Percentiles rank a stretch among this genome's conserved stretches.
Evolutionary conservation across 2,797 vertebrate species (phyloP).

Genomic region (Girardinus metallicus): DNA sequence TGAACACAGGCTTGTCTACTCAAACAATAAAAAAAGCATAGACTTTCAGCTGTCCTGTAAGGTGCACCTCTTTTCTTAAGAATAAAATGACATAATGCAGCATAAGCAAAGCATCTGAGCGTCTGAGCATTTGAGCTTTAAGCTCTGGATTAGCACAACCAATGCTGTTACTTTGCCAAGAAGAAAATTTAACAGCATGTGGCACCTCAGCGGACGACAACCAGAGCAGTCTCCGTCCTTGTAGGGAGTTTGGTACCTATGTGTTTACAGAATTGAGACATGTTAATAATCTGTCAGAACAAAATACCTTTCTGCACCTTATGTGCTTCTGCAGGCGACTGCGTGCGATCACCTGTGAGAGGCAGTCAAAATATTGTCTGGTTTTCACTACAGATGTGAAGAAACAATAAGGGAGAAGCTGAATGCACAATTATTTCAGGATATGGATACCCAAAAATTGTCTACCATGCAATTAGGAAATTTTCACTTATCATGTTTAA

Average conservation of each 20-base stretch:
- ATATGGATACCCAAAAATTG: slow-evolving; percentile 12
- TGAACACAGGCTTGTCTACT: slow-evolving; percentile 6
- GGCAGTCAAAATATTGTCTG: slow-evolving; percentile 19
- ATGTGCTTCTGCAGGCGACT: slow-evolving; percentile 29
- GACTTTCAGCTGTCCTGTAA: slow-evolving; percentile 1
- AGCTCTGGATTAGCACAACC: slow-evolving; percentile 10
- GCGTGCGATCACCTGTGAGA: slow-evolving; percentile 27
- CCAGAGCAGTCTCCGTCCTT: slow-evolving; percentile 27
- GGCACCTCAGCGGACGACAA: slow-evolving; percentile 34
- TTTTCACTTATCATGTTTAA: slow-evolving; percentile 15
- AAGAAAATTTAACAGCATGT: slow-evolving; percentile 27
- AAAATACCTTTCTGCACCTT: slow-evolving; percentile 33
- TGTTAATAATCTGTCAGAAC: slow-evolving; percentile 49
- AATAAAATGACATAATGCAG: slow-evolving; percentile 15
- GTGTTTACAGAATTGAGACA: slow-evolving; percentile 41
- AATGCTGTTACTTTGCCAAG: slow-evolving; percentile 25
- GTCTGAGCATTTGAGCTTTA: slow-evolving; percentile 25
- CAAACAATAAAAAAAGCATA: slow-evolving; percentile 7
- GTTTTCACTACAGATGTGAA: slow-evolving; percentile 33
- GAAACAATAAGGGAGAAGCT: slow-evolving; percentile 19
- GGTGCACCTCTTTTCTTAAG: slow-evolving; percentile 21
- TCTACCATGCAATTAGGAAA: slow-evolving; percentile 25
- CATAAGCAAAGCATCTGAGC: slow-evolving; percentile 7
- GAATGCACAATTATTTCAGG: slow-evolving; percentile 5
- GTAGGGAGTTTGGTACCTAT: slow-evolving; percentile 24